Base-by-base conservation (phyloP, 1,140 invertebrate species). In the Drosophila sp. region DNA sequence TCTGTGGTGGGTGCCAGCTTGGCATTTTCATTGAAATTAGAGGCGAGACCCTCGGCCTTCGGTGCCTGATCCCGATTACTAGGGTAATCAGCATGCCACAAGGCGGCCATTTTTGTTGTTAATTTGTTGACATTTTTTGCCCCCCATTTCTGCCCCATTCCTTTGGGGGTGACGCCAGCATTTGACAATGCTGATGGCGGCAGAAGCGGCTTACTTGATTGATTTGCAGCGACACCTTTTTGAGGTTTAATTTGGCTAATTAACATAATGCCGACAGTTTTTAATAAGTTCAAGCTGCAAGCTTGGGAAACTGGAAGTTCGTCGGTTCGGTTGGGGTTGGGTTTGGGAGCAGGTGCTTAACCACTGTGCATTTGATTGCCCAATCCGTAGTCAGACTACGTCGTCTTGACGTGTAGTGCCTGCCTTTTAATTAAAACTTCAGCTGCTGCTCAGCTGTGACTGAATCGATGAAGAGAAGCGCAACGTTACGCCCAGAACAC, bases 361-460 rank as follows among this genome's bases (percentile, higher is more conserved):
- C 85, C 25, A 10, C 44, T 50, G 85, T 80, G 77, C 70, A 79
- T 67, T 76, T 60, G 76, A 66, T 70, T 68, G 80, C 40, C 63
- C 61, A 61, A 58, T 80, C 44, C 58, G 50, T 57, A 71, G 78
- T 74, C 44, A 50, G 44, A 25, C 44, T 50, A 50, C 44, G 44
- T 50, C 25, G 44, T 7, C 44, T 50, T 50, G 44, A 50, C 25
- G 44, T 50, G 44, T 50, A 50, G 44, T 50, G 23, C 23, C 69
- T 85, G 77, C 70, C 66, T 80, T 79, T 80, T 85, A 85, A 81
- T 85, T 86, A 85, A 85, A 86, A 85, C 81, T 85, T 78, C 68
- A 78, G 54, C 44, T 69, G 40, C 55, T 50, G 41, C 47, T 57
- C 66, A 75, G 63, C 66, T 72, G 80, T 72, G 73, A 76, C 72